A percentile compares a stretch with the other conserved stretches of the same genome.
These are phyloP conservation scores for Acromyrmex charruanus DNA, from an alignment of 1,140 invertebrate genomes.

Conservation along the genomic window DNA sequence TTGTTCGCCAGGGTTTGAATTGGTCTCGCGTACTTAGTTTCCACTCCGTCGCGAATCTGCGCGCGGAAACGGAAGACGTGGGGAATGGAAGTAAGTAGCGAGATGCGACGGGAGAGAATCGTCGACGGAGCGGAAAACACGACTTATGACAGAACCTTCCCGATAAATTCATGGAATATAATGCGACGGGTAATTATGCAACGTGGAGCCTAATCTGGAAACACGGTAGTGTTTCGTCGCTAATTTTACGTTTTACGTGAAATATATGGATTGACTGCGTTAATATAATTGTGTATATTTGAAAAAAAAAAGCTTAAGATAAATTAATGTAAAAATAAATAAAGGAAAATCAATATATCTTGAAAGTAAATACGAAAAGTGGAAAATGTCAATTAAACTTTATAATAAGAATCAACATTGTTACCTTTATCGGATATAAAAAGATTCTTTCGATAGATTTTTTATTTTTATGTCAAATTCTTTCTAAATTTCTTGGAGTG, in stretches of 20 bases:
- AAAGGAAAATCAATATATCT: neutral
- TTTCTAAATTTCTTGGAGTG: too few species aligned
- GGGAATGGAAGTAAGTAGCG: slow-evolving; percentile 23
- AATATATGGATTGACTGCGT: too few species aligned
- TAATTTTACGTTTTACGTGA: slow-evolving; percentile 6
- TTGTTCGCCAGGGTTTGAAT: slow-evolving; percentile 31
- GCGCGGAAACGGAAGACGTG: slow-evolving; percentile 38
- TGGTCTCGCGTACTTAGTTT: slow-evolving; percentile 27
- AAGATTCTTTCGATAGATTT: neutral
- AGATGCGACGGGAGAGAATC: slow-evolving; percentile 21
- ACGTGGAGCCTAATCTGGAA: neutral
- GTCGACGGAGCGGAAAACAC: slow-evolving; percentile 39
- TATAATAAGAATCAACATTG: neutral
- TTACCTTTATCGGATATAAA: neutral
- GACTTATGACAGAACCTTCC: slow-evolving; percentile 34
- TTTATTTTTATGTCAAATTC: neutral
- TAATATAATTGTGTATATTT: neutral
- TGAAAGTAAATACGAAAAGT: neutral
- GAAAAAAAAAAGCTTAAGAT: neutral
- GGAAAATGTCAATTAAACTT: neutral
- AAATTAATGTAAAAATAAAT: neutral
- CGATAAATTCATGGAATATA: slow-evolving; percentile 27
- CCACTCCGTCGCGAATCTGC: slow-evolving; percentile 51
- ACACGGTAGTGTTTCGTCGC: too few species aligned
- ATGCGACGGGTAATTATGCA: neutral